Percentiles rank a stretch among this genome's conserved stretches.
Evolutionary conservation across 1,140 invertebrate species (phyloP).

Genomic region (Trachymyrmex cornetzi): DNA sequence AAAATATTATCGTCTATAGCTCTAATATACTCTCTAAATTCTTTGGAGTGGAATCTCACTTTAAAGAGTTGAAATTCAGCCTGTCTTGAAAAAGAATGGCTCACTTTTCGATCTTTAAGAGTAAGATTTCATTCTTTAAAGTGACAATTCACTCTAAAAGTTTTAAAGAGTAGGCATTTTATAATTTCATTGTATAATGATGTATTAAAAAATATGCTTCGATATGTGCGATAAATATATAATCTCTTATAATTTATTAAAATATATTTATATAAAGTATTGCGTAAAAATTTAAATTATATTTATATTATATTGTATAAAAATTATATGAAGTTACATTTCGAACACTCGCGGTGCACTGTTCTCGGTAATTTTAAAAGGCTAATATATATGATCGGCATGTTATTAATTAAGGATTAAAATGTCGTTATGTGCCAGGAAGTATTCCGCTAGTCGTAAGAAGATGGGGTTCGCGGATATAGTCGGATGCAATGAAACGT

Average conservation of each 20-base stretch:
- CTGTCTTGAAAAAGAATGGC: too few species aligned
- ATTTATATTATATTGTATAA: background rate
- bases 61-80: too few species aligned
- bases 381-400: background rate
- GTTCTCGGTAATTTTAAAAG: slow-evolving; percentile 6
- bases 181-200: background rate
- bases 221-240: background rate
- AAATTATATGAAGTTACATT: background rate
- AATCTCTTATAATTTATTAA: background rate
- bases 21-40: too few species aligned
- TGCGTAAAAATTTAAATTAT: background rate
- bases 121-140: too few species aligned
- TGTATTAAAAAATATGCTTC: background rate
- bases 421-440: slow-evolving; percentile 16
- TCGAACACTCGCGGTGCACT: background rate
- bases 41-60: too few species aligned
- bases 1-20: background rate
- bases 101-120: too few species aligned
- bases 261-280: background rate
- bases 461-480: slow-evolving; percentile 15
- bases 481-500: slow-evolving; percentile 47
- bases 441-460: slow-evolving; percentile 21
- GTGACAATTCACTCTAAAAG: too few species aligned
- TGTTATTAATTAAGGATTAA: slow-evolving; percentile 37
- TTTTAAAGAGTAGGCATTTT: background rate